Evolutionary conservation across 2,113 vertebrate species (phyloP).

Genomic region (Rhabdornis inornatus): DNA sequence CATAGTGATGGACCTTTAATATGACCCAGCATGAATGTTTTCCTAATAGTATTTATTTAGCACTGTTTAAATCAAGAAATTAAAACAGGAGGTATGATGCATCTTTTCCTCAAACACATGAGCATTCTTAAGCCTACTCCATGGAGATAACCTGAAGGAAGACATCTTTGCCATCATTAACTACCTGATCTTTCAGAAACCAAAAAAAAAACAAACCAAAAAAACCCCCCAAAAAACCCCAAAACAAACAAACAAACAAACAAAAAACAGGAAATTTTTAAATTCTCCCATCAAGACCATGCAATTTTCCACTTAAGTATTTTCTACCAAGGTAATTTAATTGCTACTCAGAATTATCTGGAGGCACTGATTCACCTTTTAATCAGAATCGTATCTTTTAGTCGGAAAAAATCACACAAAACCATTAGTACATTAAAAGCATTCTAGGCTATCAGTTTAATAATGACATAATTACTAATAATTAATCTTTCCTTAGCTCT

Average conservation of each 20-base stretch:
- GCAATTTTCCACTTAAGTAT: not conserved
- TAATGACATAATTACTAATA: not conserved
- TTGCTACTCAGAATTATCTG: not conserved
- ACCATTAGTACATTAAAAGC: not conserved
- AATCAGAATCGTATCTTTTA: not conserved
- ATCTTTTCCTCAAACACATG: not conserved
- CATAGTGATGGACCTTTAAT: not conserved
- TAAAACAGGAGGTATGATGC: not conserved
- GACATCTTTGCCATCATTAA: not conserved
- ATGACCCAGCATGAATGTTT: not conserved
- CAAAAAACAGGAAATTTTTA: not conserved
- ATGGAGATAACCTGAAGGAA: not conserved
- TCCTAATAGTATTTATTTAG: not conserved
- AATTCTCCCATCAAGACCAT: not conserved
- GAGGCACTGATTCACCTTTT: not conserved
- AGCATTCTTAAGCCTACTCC: not conserved
- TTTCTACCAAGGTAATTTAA: not conserved
- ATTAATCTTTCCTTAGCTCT: not conserved
- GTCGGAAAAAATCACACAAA: not conserved
- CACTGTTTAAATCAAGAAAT: not conserved
- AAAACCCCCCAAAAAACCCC: no score
- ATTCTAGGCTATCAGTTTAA: not conserved
- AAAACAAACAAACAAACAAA: no score
- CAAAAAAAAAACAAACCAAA: not conserved
- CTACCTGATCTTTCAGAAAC: not conserved